phyloP scores from a whole-genome alignment of 37 sponge, comb jelly and placozoan genomes.

The Haliclona indistincta region DNA sequence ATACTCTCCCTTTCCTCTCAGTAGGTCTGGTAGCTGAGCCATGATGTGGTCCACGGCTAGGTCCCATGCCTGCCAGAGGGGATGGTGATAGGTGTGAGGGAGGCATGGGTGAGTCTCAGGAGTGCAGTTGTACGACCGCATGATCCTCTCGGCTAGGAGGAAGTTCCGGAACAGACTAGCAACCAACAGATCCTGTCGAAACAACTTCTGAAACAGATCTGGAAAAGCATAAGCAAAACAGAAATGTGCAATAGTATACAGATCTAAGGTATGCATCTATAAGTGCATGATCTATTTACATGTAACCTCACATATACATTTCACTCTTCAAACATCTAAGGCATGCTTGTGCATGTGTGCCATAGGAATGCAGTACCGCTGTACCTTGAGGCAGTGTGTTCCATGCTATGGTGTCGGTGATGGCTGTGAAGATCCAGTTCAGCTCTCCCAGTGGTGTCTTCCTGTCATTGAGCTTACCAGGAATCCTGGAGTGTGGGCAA shows the following conservation, averaged over 20 bases:
- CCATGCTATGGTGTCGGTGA: slow-evolving; percentile 99
- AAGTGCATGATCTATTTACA: too few species aligned
- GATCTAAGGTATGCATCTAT: too few species aligned
- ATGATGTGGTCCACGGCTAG: slow-evolving; percentile 89
- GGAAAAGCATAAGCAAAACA: background rate
- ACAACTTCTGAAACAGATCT: slow-evolving; percentile 92
- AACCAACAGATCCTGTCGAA: slow-evolving; percentile 94
- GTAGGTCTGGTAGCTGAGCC: slow-evolving; percentile 68
- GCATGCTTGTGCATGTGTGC: background rate
- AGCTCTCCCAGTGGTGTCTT: slow-evolving; percentile 94
- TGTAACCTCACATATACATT: too few species aligned
- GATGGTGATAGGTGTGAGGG: slow-evolving; percentile 88
- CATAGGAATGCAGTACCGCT: background rate
- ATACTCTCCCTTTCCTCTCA: slow-evolving; percentile 53
- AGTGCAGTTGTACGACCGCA: slow-evolving; percentile 87
- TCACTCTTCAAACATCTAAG: too few species aligned
- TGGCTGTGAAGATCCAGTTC: slow-evolving; percentile 99
- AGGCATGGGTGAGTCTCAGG: slow-evolving; percentile 88
- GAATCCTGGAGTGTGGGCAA: slow-evolving; percentile 51
- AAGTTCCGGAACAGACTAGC: slow-evolving; percentile 95
- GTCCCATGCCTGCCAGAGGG: slow-evolving; percentile 96
- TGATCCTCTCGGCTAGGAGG: slow-evolving; percentile 91
- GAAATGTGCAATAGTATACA: background rate
- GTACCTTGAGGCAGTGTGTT: slow-evolving; percentile 83
- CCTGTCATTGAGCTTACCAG: slow-evolving; percentile 86